Conservation (phyloP, 64 coral and sea anemone species). For the Exaiptasia diaphana region DNA sequence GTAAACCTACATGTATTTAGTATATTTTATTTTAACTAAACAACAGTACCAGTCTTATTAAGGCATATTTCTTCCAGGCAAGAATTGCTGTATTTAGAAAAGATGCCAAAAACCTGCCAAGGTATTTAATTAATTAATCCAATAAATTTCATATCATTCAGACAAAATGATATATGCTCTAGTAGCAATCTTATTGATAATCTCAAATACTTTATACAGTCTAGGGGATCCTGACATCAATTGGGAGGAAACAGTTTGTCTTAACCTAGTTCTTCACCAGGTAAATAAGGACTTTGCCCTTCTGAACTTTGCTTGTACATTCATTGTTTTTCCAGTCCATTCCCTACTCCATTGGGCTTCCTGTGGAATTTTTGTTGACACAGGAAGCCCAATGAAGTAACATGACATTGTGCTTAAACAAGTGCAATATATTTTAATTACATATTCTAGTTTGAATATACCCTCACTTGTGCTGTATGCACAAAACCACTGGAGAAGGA, state of each 20-base stretch:
- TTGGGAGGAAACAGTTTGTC: conserved; percentile 92
- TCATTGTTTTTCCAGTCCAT: no score
- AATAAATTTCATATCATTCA: neutral
- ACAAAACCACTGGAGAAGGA: conserved; percentile 92
- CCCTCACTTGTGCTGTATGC: conserved; percentile 79
- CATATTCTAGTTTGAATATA: conserved; percentile 80
- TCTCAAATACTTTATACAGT: no score
- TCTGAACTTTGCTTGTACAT: no score
- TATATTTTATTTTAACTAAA: no score
- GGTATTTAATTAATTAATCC: neutral
- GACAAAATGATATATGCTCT: neutral
- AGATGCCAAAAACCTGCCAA: conserved; percentile 82
- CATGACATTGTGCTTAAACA: neutral
- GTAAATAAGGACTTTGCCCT: no score
- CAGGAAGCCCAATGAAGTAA: no score
- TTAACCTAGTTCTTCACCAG: conserved; percentile 83
- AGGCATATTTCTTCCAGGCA: conserved; percentile 22
- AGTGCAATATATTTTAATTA: neutral
- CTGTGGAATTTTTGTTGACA: no score
- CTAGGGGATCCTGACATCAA: conserved; percentile 85
- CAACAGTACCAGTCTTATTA: no score
- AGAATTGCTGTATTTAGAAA: conserved; percentile 82
- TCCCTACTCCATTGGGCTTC: no score
- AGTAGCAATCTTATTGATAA: no score
- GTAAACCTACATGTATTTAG: no score